Base-by-base conservation (phyloP, 2,888 invertebrate genomes). In the Troides helena region DNA sequence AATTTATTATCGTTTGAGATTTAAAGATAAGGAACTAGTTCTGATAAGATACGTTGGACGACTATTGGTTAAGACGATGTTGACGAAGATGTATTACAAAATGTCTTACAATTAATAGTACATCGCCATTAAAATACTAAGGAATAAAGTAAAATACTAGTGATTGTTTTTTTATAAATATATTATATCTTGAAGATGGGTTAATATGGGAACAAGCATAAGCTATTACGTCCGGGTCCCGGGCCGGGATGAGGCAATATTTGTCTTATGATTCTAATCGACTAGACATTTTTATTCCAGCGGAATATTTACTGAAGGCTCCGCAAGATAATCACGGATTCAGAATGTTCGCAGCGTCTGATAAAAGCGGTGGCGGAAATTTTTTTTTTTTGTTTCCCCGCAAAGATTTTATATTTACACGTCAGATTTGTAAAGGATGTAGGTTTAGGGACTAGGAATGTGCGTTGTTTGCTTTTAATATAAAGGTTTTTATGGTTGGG, bases 341-440 rank as follows among this genome's bases (percentile, higher is more conserved):
- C 59, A 17, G 46, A 36, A 46, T 61, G 8, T 67, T 61, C 56
- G n/a, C 46, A 46, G 46, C 60, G 23, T n/a, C 21, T 21, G 10
- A 21, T 56, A 21, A 56, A n/a, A 56, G 18, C 21, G 14, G 46
- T 14, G 46, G 46, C 56, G 53, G n/a, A 56, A n/a, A 18, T 17
- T 56, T 65, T 59, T 56, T 64, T 65, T 59, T 56, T 64, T 65
- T 43, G 43, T 25, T 59, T 65, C 1, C 43, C n/a, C 46, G 46
- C 46, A 67, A 67, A 67, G 58, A 46, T 62, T 68, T 62, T 39
- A 14, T 67, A 53, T 53, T 67, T 61, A 60, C 36, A 67, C 53
- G 61, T 53, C 60, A 62, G 62, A 68, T 68, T 68, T 68, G 62
- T 25, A 57, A 62, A 68, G 58, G 67, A 43, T 62, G 67, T 60